Conservation (phyloP, 1,140 invertebrate genomes). For the Diachasmimorpha longicaudata region DNA sequence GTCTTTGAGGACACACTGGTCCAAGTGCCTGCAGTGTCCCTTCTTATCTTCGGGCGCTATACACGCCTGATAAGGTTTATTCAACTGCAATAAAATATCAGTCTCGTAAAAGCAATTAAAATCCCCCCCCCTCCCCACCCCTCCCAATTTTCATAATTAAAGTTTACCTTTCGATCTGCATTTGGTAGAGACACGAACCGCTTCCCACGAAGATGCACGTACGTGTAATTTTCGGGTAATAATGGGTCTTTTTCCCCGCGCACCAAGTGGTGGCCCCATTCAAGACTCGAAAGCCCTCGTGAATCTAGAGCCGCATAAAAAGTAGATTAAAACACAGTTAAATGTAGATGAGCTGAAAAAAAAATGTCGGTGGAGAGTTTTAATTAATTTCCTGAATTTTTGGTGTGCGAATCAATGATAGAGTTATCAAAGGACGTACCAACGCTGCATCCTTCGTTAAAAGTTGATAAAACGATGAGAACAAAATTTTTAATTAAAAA, state of each 20-base stretch:
- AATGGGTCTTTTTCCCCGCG: background rate
- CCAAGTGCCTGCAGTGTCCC: constrained; percentile 71
- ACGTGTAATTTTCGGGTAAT: background rate
- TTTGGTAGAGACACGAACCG: background rate
- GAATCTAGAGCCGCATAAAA: background rate
- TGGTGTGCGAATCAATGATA: no score
- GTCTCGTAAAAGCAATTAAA: background rate
- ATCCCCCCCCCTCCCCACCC: no score
- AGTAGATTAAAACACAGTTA: background rate
- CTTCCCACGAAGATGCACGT: constrained; percentile 17
- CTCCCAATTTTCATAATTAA: constrained; percentile 10
- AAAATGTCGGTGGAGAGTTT: background rate
- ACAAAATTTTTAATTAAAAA: no score
- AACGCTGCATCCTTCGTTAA: no score
- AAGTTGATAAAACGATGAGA: no score
- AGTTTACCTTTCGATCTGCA: constrained; percentile 1
- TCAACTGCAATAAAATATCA: constrained; percentile 36
- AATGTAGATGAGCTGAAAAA: background rate
- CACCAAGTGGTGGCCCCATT: constrained; percentile 22
- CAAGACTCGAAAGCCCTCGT: background rate
- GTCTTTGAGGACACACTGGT: constrained; percentile 69
- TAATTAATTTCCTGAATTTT: no score
- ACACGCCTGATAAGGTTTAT: constrained; percentile 67
- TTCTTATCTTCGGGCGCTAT: constrained; percentile 65
- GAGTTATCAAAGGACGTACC: no score